Base-by-base conservation (phyloP, 2,888 invertebrate genomes). In the Gordius sp. region DNA sequence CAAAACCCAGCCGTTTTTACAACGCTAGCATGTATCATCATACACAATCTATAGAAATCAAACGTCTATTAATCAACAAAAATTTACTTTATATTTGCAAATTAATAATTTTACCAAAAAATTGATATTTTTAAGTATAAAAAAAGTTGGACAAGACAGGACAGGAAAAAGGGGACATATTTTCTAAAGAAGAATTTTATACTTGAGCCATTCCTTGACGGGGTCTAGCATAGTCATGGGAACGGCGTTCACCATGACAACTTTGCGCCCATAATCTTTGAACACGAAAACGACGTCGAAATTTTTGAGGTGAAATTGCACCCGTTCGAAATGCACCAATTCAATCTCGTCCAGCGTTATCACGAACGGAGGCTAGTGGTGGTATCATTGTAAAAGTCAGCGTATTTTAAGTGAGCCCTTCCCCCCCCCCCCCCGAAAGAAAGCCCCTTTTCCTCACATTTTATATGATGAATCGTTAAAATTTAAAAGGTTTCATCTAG, bases 211-310 rank as follows among this genome's bases (percentile, higher is more conserved):
- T 70, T 97, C 93, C 71, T 99, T 99, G 1, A 97, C 89, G 71
- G 89, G 87, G 73, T 99, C 97, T 69, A 99, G 75, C 80, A 89
- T 81, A 68, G 83, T 82, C 89, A 93, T 93, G 0, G 97, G 93
- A 66, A 99, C 85, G n/a, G 93, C 87, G 68, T 89, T 91, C 1
- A 99, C 82, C 84, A 87, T 89, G 1, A 85, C 79, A 0, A 83
- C 80, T 70, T 91, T 91, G 65, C 80, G 79, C 56, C 77, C 75
- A 68, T 99, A 99, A 70, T 97, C 93, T 71, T 97, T 99, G 69
- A 93, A 97, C 56, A 99, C 84, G 67, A 97, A 93, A 61, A 97
- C 85, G 87, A 97, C 93, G 69, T 99, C 97, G 69, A 99, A 99
- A 72, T 93, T 97, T 72, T 93, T 87, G 64, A 99, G 73, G 66